Percentiles rank a stretch among this genome's conserved stretches.
Conservation (phyloP, 2,113 vertebrate species). For the Epinephelus fuscoguttatus region DNA sequence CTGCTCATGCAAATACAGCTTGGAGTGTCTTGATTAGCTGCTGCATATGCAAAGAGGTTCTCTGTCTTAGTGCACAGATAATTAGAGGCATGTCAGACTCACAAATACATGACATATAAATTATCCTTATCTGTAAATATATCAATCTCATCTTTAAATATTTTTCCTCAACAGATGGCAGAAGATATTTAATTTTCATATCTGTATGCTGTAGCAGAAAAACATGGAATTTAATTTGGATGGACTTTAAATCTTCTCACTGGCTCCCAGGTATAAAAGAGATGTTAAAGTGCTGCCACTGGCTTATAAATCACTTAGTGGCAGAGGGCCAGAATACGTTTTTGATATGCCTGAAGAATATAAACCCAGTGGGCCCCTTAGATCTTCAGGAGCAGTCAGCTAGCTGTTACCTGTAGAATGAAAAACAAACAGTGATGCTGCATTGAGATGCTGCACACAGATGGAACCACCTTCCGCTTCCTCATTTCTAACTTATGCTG, state of each 20-base stretch:
- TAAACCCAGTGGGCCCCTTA: background rate
- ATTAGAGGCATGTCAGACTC: background rate
- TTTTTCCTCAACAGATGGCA: background rate
- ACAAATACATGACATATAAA: no score
- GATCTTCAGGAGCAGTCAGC: background rate
- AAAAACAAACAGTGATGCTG: background rate
- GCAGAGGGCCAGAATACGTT: background rate
- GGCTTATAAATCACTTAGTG: constrained; percentile 25
- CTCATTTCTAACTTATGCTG: background rate
- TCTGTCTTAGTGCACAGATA: background rate
- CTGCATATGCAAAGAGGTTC: background rate
- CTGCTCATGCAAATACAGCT: background rate
- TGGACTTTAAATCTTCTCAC: constrained; percentile 5
- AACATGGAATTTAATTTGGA: background rate
- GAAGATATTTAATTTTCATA: background rate
- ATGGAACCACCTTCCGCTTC: background rate
- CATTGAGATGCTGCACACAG: background rate
- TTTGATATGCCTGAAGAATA: constrained; percentile 13
- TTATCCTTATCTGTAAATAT: background rate
- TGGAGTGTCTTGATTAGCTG: background rate
- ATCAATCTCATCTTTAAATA: background rate
- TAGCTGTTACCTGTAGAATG: background rate
- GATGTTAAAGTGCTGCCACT: background rate
- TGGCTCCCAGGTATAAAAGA: background rate
- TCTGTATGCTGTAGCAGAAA: background rate